These are phyloP conservation scores for Nemapogon koenigi DNA, from an alignment of 2,888 invertebrate genomes.

Conservation along the genomic window DNA sequence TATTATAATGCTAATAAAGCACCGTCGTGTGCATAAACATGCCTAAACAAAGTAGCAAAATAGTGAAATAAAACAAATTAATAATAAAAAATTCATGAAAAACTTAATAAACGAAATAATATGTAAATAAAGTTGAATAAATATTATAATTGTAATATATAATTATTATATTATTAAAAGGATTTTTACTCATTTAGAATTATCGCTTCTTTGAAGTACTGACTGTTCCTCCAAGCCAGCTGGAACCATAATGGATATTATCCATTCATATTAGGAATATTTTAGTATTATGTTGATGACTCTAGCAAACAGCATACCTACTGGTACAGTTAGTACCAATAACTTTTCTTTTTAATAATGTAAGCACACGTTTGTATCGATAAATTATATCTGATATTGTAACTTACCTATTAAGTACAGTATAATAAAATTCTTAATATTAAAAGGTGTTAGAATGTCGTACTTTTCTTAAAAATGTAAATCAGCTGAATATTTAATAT, in stretches of 20 bases:
- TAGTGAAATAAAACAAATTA: conserved; percentile 3
- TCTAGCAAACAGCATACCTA: too few relatives aligned
- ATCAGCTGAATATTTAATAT: too few relatives aligned
- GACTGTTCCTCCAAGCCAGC: conserved; percentile 96
- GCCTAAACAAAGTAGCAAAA: conserved; percentile 6
- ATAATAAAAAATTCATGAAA: conserved; percentile 23
- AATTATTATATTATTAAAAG: conserved; percentile 60
- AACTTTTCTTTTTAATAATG: too few relatives aligned
- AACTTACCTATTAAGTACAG: too few relatives aligned
- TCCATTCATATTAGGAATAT: too few relatives aligned
- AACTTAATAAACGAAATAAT: conserved; percentile 21
- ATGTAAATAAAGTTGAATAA: conserved; percentile 27
- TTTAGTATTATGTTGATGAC: too few relatives aligned
- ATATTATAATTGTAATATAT: conserved; percentile 48
- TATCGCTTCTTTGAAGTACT: conserved; percentile 96
- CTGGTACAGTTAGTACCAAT: too few relatives aligned
- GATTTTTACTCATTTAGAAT: conserved; percentile 83
- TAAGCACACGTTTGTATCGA: too few relatives aligned
- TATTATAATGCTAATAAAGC: background rate
- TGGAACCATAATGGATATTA: conserved; percentile 27
- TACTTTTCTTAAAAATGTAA: too few relatives aligned
- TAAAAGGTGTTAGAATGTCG: too few relatives aligned
- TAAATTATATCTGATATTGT: too few relatives aligned
- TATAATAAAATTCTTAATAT: too few relatives aligned
- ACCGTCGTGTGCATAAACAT: conserved; percentile 3